Conservation (phyloP, 2,797 vertebrate genomes). For the Ispidina lecontei region DNA sequence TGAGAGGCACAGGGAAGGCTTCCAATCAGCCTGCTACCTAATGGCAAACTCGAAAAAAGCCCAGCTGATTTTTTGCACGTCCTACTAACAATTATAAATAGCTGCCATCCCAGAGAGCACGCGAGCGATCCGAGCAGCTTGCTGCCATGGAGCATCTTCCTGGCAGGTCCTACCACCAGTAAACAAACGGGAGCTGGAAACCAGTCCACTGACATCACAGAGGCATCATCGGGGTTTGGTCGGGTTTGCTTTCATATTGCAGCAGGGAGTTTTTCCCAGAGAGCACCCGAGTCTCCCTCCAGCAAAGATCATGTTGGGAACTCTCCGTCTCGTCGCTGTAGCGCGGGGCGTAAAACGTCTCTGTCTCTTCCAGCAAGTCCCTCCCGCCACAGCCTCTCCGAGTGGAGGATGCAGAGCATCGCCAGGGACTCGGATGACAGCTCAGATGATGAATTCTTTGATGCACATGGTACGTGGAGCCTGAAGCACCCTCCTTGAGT, state of each 20-base stretch:
- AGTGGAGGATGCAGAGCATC: constrained; percentile 98
- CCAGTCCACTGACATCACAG: constrained; percentile 56
- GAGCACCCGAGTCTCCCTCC: constrained; percentile 34
- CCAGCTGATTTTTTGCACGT: constrained; percentile 62
- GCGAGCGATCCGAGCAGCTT: constrained; percentile 43
- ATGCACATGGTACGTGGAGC: constrained; percentile 87
- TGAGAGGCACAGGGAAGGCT: constrained; percentile 5
- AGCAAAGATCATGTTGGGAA: constrained; percentile 53
- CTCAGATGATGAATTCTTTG: constrained; percentile 96
- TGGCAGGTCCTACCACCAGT: constrained; percentile 52
- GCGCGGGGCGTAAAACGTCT: neutral
- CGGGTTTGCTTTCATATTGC: constrained; percentile 17
- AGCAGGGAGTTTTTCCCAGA: constrained; percentile 51
- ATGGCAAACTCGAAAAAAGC: constrained; percentile 61
- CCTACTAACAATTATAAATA: constrained; percentile 74
- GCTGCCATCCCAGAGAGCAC: constrained; percentile 61
- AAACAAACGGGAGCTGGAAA: constrained; percentile 56
- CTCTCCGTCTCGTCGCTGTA: neutral
- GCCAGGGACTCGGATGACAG: constrained; percentile 94
- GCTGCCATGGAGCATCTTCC: constrained; percentile 53
- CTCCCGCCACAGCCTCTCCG: constrained; percentile 91
- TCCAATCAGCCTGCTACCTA: constrained; percentile 59
- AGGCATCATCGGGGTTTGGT: constrained; percentile 49
- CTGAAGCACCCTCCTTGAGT: neutral
- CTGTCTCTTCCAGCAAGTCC: constrained; percentile 86